A percentile compares a stretch with the other conserved stretches of the same genome.
These are phyloP conservation scores for Eupsittula cactorum DNA, from an alignment of 2,113 vertebrate species.

Conservation along the genomic window DNA sequence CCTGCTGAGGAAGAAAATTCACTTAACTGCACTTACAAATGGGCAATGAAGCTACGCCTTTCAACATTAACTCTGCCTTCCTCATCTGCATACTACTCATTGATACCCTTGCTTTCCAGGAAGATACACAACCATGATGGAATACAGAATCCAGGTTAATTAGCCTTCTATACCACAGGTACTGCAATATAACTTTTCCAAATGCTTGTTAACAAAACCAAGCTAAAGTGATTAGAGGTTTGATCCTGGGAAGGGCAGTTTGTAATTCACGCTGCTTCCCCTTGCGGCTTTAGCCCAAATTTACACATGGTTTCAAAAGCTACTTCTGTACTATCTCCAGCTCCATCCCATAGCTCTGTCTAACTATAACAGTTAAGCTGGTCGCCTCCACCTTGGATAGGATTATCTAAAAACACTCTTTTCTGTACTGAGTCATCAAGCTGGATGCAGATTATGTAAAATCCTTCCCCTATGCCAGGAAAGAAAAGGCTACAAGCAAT, in stretches of 20 bases:
- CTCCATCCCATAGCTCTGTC: background rate
- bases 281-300: background rate
- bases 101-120: background rate
- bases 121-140: background rate
- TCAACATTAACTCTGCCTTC: background rate
- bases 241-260: background rate
- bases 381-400: background rate
- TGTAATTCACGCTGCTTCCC: background rate
- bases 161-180: background rate
- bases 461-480: background rate
- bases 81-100: background rate
- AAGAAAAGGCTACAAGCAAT: background rate
- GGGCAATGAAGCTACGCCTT: background rate
- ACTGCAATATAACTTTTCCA: background rate
- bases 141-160: background rate
- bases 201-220: background rate
- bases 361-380: background rate
- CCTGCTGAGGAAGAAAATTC: background rate
- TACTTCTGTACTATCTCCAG: background rate
- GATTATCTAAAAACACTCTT: background rate
- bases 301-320: background rate
- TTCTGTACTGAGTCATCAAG: background rate
- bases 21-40: background rate
- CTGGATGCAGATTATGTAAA: background rate
- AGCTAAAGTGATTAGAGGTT: background rate